Evolutionary conservation across 2,888 invertebrate species (phyloP).

Genomic region (Catocala fraxini): DNA sequence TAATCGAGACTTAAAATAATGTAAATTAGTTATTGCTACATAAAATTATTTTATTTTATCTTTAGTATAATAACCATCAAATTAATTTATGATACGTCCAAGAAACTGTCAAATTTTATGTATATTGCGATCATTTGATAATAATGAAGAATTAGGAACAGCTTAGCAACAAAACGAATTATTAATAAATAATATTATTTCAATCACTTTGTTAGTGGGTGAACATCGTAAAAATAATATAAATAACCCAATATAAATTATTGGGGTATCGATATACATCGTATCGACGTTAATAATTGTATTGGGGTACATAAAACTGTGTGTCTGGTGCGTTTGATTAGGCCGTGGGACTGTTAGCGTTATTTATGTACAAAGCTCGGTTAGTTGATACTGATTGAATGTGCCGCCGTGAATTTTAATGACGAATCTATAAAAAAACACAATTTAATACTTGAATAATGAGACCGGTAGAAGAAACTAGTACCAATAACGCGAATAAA

Average conservation of each 20-base stretch:
- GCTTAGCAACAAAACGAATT: slow-evolving; percentile 48
- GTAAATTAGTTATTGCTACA: slow-evolving; percentile 40
- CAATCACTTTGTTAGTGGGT: slow-evolving; percentile 47
- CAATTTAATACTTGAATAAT: slow-evolving; percentile 45
- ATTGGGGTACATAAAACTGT: slow-evolving; percentile 42
- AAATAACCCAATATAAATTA: slow-evolving; percentile 53
- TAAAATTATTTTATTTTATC: slow-evolving; percentile 42
- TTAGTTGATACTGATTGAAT: slow-evolving; percentile 36
- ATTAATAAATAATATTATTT: slow-evolving; percentile 50
- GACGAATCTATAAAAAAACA: slow-evolving; percentile 38
- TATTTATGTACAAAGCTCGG: slow-evolving; percentile 45
- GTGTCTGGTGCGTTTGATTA: slow-evolving; percentile 45
- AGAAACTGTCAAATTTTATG: slow-evolving; percentile 42
- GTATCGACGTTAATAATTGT: slow-evolving; percentile 42
- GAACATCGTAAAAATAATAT: slow-evolving; percentile 53
- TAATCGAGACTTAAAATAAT: slow-evolving; percentile 36
- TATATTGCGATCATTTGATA: slow-evolving; percentile 38
- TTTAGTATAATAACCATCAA: slow-evolving; percentile 41
- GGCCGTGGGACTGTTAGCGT: slow-evolving; percentile 49
- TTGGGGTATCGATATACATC: slow-evolving; percentile 41
- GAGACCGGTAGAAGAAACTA: slow-evolving; percentile 47
- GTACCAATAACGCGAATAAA: slow-evolving; percentile 61
- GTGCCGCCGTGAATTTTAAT: slow-evolving; percentile 41
- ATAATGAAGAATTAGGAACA: slow-evolving; percentile 40
- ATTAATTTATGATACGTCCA: slow-evolving; percentile 34